Percentiles rank a stretch among this genome's conserved stretches.
phyloP scores from a whole-genome alignment of 2,797 vertebrate species.

The Hemibagrus guttatus region DNA sequence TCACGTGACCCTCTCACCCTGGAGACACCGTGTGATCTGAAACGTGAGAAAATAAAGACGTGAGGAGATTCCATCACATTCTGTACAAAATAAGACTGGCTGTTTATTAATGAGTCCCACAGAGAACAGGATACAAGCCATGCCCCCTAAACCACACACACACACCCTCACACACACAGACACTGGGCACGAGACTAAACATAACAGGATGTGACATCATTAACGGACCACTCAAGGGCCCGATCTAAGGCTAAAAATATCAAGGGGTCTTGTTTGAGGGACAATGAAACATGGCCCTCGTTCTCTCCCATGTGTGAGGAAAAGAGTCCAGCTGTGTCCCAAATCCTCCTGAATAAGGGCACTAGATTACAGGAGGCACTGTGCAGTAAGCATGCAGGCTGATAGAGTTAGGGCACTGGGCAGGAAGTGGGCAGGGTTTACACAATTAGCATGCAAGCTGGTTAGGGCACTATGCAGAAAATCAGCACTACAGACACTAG shows the following conservation, averaged over 20 bases:
- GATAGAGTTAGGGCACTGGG: not conserved
- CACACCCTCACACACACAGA: conserved; percentile 25
- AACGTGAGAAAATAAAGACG: not conserved
- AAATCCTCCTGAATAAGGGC: conserved; percentile 9
- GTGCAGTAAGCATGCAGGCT: conserved; percentile 24
- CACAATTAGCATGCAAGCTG: conserved; percentile 6
- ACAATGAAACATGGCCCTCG: not conserved
- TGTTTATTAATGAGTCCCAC: conserved; percentile 95
- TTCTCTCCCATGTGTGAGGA: not conserved
- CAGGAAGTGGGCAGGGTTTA: conserved; percentile 4
- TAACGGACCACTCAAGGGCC: conserved; percentile 49
- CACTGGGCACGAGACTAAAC: not conserved
- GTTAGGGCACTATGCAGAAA: not conserved
- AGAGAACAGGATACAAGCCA: conserved; percentile 98
- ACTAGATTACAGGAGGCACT: conserved; percentile 12
- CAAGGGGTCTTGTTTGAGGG: conserved; percentile 31
- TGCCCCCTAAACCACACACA: conserved; percentile 75
- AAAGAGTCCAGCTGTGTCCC: conserved; percentile 23
- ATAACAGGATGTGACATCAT: conserved; percentile 56
- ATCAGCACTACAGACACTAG: not conserved
- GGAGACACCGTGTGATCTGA: not conserved
- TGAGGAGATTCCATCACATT: conserved; percentile 31
- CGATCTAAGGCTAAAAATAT: conserved; percentile 22
- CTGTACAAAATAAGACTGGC: conserved; percentile 95
- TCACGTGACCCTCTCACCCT: not conserved